Percentiles rank a stretch among this genome's conserved stretches.
These are phyloP conservation scores for Danio kyathit DNA, from an alignment of 2,797 vertebrate genomes.

Conservation along the genomic window DNA sequence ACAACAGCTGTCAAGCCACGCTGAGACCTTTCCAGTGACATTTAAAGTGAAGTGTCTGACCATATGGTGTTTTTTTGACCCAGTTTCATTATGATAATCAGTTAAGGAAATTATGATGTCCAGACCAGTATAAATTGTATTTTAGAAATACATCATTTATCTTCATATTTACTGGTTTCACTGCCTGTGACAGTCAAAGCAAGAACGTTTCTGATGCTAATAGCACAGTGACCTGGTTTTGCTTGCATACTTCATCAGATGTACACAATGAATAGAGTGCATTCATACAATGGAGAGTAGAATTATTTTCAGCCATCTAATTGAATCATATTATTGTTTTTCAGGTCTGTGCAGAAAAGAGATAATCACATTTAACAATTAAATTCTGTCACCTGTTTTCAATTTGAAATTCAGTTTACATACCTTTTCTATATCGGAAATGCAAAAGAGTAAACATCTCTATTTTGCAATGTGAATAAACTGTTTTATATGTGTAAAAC, in stretches of 20 bases:
- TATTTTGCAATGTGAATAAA: too few relatives aligned
- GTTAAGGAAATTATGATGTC: neutral
- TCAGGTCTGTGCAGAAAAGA: neutral
- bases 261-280: neutral
- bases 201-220: neutral
- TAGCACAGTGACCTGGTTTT: neutral
- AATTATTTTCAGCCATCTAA: neutral
- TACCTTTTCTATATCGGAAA: neutral
- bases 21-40: slow-evolving; percentile 30
- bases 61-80: slow-evolving; percentile 24
- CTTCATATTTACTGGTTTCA: neutral
- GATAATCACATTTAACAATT: neutral
- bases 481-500: too few relatives aligned
- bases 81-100: neutral
- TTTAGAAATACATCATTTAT: neutral
- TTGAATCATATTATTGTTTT: neutral
- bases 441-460: too few relatives aligned
- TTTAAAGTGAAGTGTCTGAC: slow-evolving; percentile 17
- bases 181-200: neutral
- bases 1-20: neutral
- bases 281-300: too few relatives aligned
- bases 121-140: neutral
- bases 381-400: neutral
- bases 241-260: neutral
- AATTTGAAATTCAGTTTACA: neutral